phyloP scores from a whole-genome alignment of 2,797 vertebrate species.

The Pelobates cultripes region DNA sequence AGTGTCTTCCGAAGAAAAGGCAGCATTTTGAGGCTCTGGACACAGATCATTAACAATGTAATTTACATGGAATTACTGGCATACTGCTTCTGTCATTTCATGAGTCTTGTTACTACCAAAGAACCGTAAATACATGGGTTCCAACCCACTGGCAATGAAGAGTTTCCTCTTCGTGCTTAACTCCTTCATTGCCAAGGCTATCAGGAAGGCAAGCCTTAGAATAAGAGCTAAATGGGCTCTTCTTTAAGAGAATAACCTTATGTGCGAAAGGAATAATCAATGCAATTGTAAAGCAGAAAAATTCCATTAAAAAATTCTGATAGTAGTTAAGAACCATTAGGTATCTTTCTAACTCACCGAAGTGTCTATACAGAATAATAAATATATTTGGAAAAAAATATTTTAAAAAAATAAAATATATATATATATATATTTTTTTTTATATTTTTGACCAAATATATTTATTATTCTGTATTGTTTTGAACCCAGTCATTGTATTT shows the following conservation, averaged over 20 bases:
- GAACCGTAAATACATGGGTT: conserved; percentile 45
- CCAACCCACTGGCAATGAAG: conserved; percentile 45
- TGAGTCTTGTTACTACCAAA: conserved; percentile 50
- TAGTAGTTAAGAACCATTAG: too few relatives aligned
- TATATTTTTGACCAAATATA: too few relatives aligned
- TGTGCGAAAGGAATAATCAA: too few relatives aligned
- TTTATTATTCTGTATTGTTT: too few relatives aligned
- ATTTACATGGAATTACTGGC: conserved; percentile 56
- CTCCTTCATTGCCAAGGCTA: conserved; percentile 21
- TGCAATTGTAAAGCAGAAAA: too few relatives aligned
- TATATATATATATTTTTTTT: too few relatives aligned
- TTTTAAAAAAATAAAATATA: too few relatives aligned
- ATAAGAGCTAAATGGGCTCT: not conserved
- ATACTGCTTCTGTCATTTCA: conserved; percentile 57
- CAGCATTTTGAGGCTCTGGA: conserved; percentile 54
- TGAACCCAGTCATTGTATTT: too few relatives aligned
- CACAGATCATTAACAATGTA: conserved; percentile 57
- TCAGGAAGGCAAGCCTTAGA: not conserved
- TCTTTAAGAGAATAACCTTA: not conserved
- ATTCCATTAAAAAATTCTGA: too few relatives aligned
- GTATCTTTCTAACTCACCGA: too few relatives aligned
- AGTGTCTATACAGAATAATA: too few relatives aligned
- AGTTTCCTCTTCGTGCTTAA: conserved; percentile 33
- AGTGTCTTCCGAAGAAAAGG: conserved; percentile 37
- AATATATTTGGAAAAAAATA: too few relatives aligned